Evolutionary conservation across 2,888 invertebrate species (phyloP), one percentile per base, ranked within the genome.

Genomic region (Siphlonurus alternatus): DNA sequence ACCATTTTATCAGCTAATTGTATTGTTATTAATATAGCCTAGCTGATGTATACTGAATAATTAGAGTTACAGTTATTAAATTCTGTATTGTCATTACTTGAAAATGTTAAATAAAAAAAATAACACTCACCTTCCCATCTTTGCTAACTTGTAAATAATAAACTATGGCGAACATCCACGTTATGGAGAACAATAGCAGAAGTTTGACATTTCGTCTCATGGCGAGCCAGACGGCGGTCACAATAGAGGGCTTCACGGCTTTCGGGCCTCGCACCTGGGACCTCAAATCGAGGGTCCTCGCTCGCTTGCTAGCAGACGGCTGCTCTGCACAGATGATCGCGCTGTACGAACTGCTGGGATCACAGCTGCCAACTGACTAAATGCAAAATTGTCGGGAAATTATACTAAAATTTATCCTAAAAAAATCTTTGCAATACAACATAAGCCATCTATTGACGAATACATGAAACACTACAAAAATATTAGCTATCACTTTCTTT

Each of bases 171-270:
- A 81, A 82, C 80, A 83, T 82, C 83, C 83, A 83, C 69, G 80
- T 79, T 74, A 80, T 78, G 69, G 81, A 81, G 71, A 83, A 79
- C 67, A 82, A 74, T 69, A 82, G 74, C 71, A 83, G 75, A 72
- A 83, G 78, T 76, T 83, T 83, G 69, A 82, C 78, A 76, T 83
- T 83, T 68, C 83, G 79, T 73, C 82, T 77, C 82, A 83, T 83
- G 68, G 64, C 65, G 59, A 51, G 56, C 22, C 56, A 64, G 15
- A 61, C 53, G 62, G 62, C 63, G 61, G 22, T 66, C 59, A 64
- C 62, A 63, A 63, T 63, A 51, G 18, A 51, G 53, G n/a, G 24
- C 60, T 54, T 24, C 19, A n/a, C 24, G 15, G 38, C 15, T 15
- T 38, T 38, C 38, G 15, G 38, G 5, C 5, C 38, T 38, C 38